Evolutionary conservation across 2,888 invertebrate genomes (phyloP).

Genomic region (Phoronis australis): DNA sequence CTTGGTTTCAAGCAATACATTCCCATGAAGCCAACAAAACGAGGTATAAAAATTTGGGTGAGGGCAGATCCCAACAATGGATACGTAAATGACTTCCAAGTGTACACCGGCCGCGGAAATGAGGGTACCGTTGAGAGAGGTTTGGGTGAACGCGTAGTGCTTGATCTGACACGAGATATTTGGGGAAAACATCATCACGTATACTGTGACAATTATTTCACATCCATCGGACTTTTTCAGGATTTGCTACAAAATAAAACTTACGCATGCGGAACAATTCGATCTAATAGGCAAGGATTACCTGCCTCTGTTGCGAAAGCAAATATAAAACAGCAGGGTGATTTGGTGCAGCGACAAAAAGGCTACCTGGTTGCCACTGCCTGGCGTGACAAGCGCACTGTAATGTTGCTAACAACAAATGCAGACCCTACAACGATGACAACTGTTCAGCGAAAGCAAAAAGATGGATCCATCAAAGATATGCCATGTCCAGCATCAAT

Average conservation of each 20-base stretch:
- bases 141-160: conserved; percentile 6
- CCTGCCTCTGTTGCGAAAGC: neutral
- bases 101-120: conserved; percentile 10
- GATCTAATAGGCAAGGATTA: conserved; percentile 6
- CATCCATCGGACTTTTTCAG: conserved; percentile 5
- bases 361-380: neutral
- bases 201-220: conserved; percentile 12
- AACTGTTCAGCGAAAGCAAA: neutral
- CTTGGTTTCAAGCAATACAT: conserved; percentile 14
- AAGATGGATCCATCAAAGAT: neutral
- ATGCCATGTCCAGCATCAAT: neutral
- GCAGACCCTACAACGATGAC: neutral
- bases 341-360: neutral
- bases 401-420: neutral
- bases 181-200: conserved; percentile 5
- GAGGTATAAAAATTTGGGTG: conserved; percentile 15
- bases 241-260: neutral
- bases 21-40: conserved; percentile 14
- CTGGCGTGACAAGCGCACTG: neutral
- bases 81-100: neutral
- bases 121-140: neutral
- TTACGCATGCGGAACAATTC: conserved; percentile 6
- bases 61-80: conserved; percentile 14
- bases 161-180: conserved; percentile 5
- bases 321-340: neutral